A percentile compares a stretch with the other conserved stretches of the same genome.
These are phyloP conservation scores for Amphipyra berbera DNA, from an alignment of 2,888 invertebrate genomes.

Conservation along the genomic window DNA sequence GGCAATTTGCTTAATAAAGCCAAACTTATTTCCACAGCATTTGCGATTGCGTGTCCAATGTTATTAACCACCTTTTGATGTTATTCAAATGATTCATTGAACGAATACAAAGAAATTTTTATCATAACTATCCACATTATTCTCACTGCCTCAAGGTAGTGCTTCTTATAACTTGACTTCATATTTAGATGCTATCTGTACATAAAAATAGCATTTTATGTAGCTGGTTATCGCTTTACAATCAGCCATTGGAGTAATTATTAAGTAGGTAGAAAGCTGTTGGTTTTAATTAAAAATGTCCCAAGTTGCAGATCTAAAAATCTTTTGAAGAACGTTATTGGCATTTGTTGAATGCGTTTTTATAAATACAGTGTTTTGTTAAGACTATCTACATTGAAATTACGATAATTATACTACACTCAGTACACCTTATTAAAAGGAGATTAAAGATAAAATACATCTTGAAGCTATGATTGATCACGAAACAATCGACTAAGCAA, in stretches of 20 bases:
- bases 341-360: slow-evolving; percentile 2
- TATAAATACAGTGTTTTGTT: slow-evolving; percentile 1
- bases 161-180: slow-evolving; percentile 17
- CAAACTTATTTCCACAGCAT: slow-evolving; percentile 68
- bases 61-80: slow-evolving; percentile 65
- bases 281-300: neutral
- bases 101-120: slow-evolving; percentile 60
- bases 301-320: neutral
- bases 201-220: slow-evolving; percentile 26
- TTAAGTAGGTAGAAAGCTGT: neutral
- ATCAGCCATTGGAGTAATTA: slow-evolving; percentile 19
- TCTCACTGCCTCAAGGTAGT: slow-evolving; percentile 26
- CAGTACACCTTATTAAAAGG: slow-evolving; percentile 29
- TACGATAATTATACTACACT: slow-evolving; percentile 14
- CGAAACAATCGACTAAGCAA: slow-evolving; percentile 27
- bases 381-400: slow-evolving; percentile 3
- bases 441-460: slow-evolving; percentile 35
- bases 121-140: slow-evolving; percentile 49
- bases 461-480: slow-evolving; percentile 40
- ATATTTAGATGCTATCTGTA: slow-evolving; percentile 31
- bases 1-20: slow-evolving; percentile 72
- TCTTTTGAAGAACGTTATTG: slow-evolving; percentile 12
- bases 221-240: slow-evolving; percentile 17
- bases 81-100: slow-evolving; percentile 67
- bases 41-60: slow-evolving; percentile 76